These are phyloP conservation scores for Torymus texanus DNA, from an alignment of 2,888 invertebrate species.

Conservation along the genomic window DNA sequence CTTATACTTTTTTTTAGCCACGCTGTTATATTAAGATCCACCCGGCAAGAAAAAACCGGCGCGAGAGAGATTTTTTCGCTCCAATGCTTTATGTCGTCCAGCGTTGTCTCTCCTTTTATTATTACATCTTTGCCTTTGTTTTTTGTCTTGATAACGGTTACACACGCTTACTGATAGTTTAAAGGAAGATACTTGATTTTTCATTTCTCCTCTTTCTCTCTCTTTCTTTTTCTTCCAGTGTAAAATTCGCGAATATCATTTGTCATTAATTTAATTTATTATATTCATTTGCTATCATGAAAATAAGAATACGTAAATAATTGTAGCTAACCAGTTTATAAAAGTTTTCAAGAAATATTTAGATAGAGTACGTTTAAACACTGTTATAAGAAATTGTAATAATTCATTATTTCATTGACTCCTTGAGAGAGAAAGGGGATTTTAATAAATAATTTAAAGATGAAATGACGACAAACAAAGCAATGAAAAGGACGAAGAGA, in stretches of 20 bases:
- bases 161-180: slow-evolving; percentile 35
- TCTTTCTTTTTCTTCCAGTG: slow-evolving; percentile 21
- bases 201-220: slow-evolving; percentile 27
- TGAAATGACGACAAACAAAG: slow-evolving; percentile 33
- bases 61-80: slow-evolving; percentile 38
- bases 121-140: slow-evolving; percentile 18
- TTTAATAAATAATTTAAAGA: slow-evolving; percentile 4
- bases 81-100: slow-evolving; percentile 52
- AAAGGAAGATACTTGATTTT: slow-evolving; percentile 13
- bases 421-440: slow-evolving; percentile 23
- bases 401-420: not conserved
- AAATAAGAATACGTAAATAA: no score
- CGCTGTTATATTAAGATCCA: slow-evolving; percentile 37
- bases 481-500: slow-evolving; percentile 38
- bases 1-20: slow-evolving; percentile 47
- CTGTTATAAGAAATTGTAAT: no score
- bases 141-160: slow-evolving; percentile 34
- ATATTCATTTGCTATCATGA: no score
- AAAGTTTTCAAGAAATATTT: no score
- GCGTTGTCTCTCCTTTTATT: slow-evolving; percentile 41
- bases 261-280: no score
- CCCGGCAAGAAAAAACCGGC: slow-evolving; percentile 11
- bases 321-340: no score
- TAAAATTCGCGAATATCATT: slow-evolving; percentile 12
- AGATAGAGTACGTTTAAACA: no score